These are phyloP conservation scores for Epinephelus moara DNA, from an alignment of 2,113 vertebrate genomes.

Conservation along the genomic window DNA sequence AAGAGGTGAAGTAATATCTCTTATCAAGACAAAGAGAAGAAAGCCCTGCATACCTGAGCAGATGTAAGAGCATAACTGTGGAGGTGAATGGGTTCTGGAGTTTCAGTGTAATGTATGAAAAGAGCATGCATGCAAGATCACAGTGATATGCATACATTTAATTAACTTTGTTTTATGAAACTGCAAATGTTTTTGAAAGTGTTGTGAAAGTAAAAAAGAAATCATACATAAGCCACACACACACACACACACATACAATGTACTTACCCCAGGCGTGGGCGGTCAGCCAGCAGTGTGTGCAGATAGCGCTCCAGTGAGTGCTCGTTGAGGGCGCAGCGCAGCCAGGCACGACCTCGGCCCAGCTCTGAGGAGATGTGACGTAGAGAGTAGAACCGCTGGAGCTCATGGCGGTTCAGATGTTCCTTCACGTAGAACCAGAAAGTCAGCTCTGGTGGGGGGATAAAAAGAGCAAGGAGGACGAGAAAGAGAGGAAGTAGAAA, in stretches of 20 bases:
- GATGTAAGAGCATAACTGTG: neutral
- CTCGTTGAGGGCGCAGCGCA: conserved; percentile 96
- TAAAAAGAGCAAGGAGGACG: neutral
- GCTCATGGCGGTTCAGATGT: conserved; percentile 94
- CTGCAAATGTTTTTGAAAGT: neutral
- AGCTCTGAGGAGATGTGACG: conserved; percentile 90
- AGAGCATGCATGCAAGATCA: neutral
- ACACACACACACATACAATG: neutral
- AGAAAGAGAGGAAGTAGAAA: neutral
- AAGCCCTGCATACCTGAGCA: neutral
- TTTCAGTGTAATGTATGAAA: neutral
- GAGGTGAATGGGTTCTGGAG: neutral
- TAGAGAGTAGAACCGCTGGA: conserved; percentile 94
- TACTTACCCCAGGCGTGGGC: conserved; percentile 89
- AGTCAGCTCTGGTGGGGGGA: conserved; percentile 86
- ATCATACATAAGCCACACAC: neutral
- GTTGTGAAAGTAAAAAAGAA: neutral
- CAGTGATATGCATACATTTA: neutral
- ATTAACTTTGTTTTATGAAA: neutral
- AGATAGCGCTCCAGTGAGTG: conserved; percentile 97
- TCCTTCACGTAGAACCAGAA: conserved; percentile 98
- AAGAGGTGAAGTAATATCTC: neutral
- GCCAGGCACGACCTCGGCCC: conserved; percentile 95
- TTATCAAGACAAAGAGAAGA: neutral
- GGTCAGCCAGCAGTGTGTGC: conserved; percentile 93